These are phyloP conservation scores for Melanerpes aurifrons DNA, from an alignment of 2,113 vertebrate species.

Conservation along the genomic window DNA sequence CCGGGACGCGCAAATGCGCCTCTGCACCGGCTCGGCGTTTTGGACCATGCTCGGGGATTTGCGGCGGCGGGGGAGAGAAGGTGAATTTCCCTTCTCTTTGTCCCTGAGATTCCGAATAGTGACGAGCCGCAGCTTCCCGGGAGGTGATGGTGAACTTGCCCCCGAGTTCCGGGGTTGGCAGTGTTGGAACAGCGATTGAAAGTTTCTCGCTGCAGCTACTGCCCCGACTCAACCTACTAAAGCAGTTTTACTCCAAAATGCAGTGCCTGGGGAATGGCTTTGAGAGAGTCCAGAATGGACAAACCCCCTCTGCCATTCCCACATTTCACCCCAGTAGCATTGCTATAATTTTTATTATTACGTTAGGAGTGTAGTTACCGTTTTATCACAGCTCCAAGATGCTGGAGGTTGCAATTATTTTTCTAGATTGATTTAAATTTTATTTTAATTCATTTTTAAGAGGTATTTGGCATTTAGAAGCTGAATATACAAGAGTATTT, in stretches of 20 bases:
- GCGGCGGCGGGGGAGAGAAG: accelerated
- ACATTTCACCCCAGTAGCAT: background rate
- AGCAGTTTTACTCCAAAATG: background rate
- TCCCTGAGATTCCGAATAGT: background rate
- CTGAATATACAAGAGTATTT: background rate
- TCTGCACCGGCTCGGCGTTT: accelerated
- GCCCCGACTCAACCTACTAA: background rate
- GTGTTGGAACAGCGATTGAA: background rate
- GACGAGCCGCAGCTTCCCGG: background rate
- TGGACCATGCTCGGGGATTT: background rate
- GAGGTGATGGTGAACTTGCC: accelerated
- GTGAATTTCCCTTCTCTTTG: accelerated
- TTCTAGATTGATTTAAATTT: background rate
- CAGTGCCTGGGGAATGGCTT: background rate
- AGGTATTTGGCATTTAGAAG: background rate
- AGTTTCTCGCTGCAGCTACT: background rate
- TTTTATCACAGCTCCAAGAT: background rate
- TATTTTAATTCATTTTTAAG: background rate
- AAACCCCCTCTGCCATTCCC: accelerated
- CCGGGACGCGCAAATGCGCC: too few relatives aligned
- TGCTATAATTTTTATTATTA: background rate
- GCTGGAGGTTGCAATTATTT: background rate
- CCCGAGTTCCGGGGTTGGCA: background rate
- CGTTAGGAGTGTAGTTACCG: accelerated
- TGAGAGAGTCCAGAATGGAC: background rate